Base-by-base conservation (phyloP, 1,140 invertebrate genomes). In the Adelges cooleyi region DNA sequence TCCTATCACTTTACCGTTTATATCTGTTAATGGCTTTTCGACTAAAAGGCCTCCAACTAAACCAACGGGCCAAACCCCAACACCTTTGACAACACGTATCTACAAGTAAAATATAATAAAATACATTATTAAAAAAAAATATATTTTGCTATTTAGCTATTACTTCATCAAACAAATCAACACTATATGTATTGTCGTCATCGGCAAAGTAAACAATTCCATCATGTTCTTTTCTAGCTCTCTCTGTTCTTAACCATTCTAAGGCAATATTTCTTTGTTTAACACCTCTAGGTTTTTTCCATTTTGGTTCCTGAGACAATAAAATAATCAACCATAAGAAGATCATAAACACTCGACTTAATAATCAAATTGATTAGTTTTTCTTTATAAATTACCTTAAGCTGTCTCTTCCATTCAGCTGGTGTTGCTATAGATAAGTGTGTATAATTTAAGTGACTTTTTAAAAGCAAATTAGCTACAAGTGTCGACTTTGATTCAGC, bases 171-270 rank as follows among this genome's bases (percentile, higher is more conserved):
- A 98, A 97, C 40, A 98, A 74, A 74, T 89, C 84, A 18, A 95
- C 72, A 68, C 86, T 84, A 73, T 98, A 98, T 1, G 90, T 89
- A 74, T 99, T 99, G 74, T 99, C 96, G 76, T 99, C 96, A 75
- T 99, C 96, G 75, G 94, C 95, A 78, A 99, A 99, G 78, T 91
- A 99, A 0, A 99, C 84, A 44, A 97, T 84, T 2, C 90, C 91
- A 72, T 80, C 79, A 69, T 83, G 80, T 1, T 72, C 71, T 36
- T 76, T 72, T 13, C 81, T 71, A 75, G 67, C 68, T 27, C 73
- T 66, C 69, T 92, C 86, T 23, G 81, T 77, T 56, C 92, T 77
- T 5, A 99, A 76, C 92, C 95, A 99, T 27, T 81, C 77, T 6
- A 99, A 73, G 3, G 85, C 96, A 11, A 83, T 77, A 77, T 99